These are phyloP conservation scores for Anas platyrhynchos DNA, from an alignment of 2,113 vertebrate genomes.

Conservation along the genomic window DNA sequence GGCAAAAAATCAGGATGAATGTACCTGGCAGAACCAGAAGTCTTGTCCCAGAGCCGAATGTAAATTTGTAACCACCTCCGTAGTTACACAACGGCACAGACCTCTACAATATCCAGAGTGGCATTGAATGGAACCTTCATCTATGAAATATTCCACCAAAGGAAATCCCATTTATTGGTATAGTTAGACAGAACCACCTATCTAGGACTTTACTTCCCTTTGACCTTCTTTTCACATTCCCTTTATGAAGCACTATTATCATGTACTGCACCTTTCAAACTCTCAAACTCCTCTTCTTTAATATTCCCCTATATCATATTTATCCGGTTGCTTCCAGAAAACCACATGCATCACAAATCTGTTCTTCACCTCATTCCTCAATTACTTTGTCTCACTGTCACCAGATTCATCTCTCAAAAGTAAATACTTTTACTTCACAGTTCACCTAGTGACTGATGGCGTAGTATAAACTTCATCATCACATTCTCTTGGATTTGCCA, in stretches of 20 bases:
- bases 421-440: neutral
- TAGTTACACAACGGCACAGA: conserved; percentile 58
- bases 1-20: neutral
- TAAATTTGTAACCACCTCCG: neutral
- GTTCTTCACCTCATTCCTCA: neutral
- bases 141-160: neutral
- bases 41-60: conserved; percentile 62
- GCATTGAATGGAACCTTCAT: neutral
- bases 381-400: neutral
- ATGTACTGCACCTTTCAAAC: neutral
- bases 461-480: neutral
- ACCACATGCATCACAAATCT: neutral
- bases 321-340: neutral
- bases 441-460: neutral
- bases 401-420: neutral
- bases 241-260: too few relatives aligned
- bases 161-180: neutral
- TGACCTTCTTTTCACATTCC: neutral
- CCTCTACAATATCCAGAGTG: conserved; percentile 59
- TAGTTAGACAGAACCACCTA: neutral
- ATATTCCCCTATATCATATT: neutral
- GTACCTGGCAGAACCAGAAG: conserved; percentile 60
- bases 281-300: neutral
- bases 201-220: neutral
- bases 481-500: neutral